Base-by-base conservation (phyloP, 2,113 vertebrate genomes). In the Nannobrachium achirus region DNA sequence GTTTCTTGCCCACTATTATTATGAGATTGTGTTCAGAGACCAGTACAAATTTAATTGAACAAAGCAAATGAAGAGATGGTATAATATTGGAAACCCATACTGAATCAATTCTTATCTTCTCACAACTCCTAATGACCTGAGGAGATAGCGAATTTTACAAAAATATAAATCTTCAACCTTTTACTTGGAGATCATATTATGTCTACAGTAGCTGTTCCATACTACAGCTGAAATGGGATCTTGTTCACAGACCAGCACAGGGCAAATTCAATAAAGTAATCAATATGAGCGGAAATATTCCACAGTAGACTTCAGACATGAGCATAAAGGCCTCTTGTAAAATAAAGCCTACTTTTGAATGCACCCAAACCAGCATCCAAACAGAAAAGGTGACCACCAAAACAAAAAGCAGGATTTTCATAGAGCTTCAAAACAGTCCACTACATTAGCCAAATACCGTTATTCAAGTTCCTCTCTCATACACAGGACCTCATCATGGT, bases 231-330 rank as follows among this genome's bases (percentile, higher is more conserved):
- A 80, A 78, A 84, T 63, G 1, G 73, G 65, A 84, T 66, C 11
- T 74, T 55, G 33, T 59, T 73, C 46, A 41, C 63, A 79, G 65
- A 76, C 69, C 18, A 39, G 66, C 16, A 1, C 52, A 55, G 63
- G 56, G 66, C 38, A 78, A 86, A 86, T 69, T 83, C 77, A 81
- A 85, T 81, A 78, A 75, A 67, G 58, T 15, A 80, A 85, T 88
- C 77, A 59, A 88, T 89, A 78, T 1, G 7, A 67, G 56, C 25
- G 18, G 39, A 82, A 71, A 72, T 75, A 75, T 78, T 59, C 40
- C 33, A 78, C 40, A 51, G 20, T 59, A 51, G 64, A 80, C 10
- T 53, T 68, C 51, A 55, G 44, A 50, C 52, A 39, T 48, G 1
- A 65, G 58, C 45, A 59, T 64, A 64, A 61, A 20, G 0, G 45